Evolutionary conservation across 2,888 invertebrate species (phyloP).

Genomic region (Oscheius sp.): DNA sequence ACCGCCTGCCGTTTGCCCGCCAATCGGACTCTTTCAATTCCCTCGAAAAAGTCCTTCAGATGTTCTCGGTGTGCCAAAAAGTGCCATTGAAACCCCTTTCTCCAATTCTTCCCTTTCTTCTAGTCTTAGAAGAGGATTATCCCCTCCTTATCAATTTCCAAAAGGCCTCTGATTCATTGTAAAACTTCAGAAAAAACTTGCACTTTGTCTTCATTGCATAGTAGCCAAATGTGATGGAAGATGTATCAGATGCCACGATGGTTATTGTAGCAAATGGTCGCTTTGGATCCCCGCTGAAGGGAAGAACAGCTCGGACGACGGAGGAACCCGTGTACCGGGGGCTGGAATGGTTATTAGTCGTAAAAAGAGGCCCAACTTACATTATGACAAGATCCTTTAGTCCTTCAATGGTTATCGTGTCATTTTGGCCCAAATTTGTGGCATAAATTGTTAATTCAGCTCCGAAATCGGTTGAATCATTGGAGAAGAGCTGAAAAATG

Average conservation of each 20-base stretch:
- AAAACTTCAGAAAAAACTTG: background rate
- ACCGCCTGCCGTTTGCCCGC: no score
- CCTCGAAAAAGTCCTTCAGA: no score
- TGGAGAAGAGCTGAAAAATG: conserved; percentile 9
- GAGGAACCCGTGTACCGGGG: background rate
- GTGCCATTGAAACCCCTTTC: no score
- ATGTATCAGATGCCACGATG: background rate
- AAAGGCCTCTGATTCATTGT: background rate
- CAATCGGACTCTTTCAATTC: no score
- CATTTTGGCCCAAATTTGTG: background rate
- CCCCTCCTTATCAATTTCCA: background rate
- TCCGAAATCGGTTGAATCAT: background rate
- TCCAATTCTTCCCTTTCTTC: no score
- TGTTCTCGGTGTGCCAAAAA: no score
- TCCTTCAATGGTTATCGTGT: background rate
- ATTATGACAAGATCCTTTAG: background rate
- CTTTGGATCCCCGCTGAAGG: background rate
- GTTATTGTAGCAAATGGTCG: background rate
- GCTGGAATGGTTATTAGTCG: background rate
- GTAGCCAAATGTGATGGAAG: background rate
- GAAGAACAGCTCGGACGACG: background rate
- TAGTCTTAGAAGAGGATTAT: no score
- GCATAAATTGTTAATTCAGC: background rate
- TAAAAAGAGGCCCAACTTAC: background rate
- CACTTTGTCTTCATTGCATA: background rate